Percentiles rank a stretch among this genome's conserved stretches.
Conservation (phyloP, 1,140 invertebrate genomes). For the Parapsyche elsis region DNA sequence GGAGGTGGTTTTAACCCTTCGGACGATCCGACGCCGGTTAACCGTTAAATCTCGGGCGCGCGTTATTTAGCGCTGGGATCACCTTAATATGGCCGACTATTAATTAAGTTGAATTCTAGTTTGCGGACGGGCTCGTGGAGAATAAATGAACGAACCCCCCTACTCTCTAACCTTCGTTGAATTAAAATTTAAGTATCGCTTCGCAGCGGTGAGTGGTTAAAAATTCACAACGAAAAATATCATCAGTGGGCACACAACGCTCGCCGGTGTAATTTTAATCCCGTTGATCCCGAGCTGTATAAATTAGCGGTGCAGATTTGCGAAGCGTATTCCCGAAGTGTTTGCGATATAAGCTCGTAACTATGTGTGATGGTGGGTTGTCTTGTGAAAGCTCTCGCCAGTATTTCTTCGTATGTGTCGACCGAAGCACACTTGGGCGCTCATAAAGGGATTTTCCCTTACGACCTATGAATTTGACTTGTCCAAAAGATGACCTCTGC, state of each 20-base stretch:
- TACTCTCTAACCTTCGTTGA: background rate
- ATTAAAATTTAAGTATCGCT: no score
- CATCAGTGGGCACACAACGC: background rate
- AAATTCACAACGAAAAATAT: background rate
- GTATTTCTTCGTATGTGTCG: background rate
- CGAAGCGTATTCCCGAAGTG: no score
- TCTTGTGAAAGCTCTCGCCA: no score
- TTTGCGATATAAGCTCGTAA: no score
- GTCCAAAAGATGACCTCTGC: background rate
- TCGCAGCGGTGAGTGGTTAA: no score
- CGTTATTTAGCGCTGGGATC: slow-evolving; percentile 35
- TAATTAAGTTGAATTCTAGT: slow-evolving; percentile 43
- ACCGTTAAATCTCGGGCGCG: slow-evolving; percentile 34
- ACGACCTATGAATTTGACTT: slow-evolving; percentile 14
- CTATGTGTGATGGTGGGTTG: no score
- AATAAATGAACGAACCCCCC: slow-evolving; percentile 16
- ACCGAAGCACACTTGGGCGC: background rate
- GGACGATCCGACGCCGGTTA: slow-evolving; percentile 22
- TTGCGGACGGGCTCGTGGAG: slow-evolving; percentile 10
- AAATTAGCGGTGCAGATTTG: no score
- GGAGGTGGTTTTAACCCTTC: slow-evolving; percentile 26
- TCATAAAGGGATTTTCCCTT: slow-evolving; percentile 18
- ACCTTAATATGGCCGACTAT: slow-evolving; percentile 43
- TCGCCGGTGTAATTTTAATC: background rate
- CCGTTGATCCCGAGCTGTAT: no score